Percentiles rank a stretch among this genome's conserved stretches.
These are phyloP conservation scores for Ruditapes philippinarum DNA, from an alignment of 1,140 invertebrate genomes.

Conservation along the genomic window DNA sequence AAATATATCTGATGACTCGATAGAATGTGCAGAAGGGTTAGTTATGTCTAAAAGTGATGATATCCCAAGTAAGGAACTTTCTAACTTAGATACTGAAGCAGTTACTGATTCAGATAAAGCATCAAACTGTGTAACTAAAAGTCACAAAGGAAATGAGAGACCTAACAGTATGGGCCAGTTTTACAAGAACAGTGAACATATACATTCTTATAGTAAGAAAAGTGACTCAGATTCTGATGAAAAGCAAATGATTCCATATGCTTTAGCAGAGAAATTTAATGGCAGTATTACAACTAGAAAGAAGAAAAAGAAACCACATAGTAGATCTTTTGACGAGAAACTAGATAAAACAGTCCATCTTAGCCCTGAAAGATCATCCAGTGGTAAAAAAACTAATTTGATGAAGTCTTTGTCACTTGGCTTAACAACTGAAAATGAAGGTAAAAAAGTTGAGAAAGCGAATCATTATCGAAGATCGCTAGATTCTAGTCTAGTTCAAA, in stretches of 20 bases:
- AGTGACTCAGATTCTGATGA: background rate
- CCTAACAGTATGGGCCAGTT: background rate
- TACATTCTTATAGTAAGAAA: background rate
- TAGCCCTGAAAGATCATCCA: background rate
- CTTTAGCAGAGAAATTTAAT: conserved; percentile 26
- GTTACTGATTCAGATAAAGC: background rate
- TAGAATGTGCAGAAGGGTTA: background rate
- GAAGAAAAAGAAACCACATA: conserved; percentile 20
- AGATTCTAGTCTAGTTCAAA: conserved; percentile 46
- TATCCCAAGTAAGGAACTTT: no score
- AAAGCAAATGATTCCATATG: conserved; percentile 56
- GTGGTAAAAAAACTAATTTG: background rate
- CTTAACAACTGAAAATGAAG: background rate
- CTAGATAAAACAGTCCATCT: background rate
- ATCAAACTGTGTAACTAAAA: background rate
- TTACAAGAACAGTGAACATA: background rate
- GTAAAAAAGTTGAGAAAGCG: background rate
- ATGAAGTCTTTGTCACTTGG: conserved; percentile 26
- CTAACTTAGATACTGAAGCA: background rate
- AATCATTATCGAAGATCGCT: conserved; percentile 33
- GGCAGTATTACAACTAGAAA: background rate
- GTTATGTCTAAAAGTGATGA: background rate
- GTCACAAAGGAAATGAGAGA: background rate
- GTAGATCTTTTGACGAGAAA: conserved; percentile 42
- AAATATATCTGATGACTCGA: background rate